Evolutionary conservation across 2,113 vertebrate species (phyloP), one percentile per base, ranked within the genome.

Genomic region (Protomyctophum bolini): DNA sequence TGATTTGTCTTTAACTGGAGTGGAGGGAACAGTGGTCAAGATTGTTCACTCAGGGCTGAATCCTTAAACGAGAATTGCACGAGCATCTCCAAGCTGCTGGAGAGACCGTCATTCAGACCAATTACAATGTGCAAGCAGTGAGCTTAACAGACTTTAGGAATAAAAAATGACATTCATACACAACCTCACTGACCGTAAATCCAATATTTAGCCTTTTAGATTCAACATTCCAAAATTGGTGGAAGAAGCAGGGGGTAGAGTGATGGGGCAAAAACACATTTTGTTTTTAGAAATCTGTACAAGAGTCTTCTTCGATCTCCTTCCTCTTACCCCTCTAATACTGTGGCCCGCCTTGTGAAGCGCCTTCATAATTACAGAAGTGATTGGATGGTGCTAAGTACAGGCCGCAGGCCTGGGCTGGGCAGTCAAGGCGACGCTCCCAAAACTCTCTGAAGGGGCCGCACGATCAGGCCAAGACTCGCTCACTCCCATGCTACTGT

Each of bases 121-220:
- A 68, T 70, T 58, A 51, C 82, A 77, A 83, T 86, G 84, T 89
- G 87, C 84, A 89, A 90, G 86, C 80, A 75, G 72, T 75, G 77
- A 89, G 84, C 79, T 83, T 63, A 70, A 80, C 66, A 77, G 54
- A 83, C 66, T 71, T 52, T 8, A 52, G 8, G 58, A 60, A 52
- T 62, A 63, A 41, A 41, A 10, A 65, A 52, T 21, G 6, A 65
- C 48, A 65, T 65, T 65, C 48, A 65, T 52, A 29, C 21, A 65
- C 49, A 33, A 9, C 48, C 82, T 80, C 72, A 87, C 52, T n/a
- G 48, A 33, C 54, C 12, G 63, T 33, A 49, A 58, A 62, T 63
- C 77, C 63, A 5, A 82, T 60, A 78, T 68, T 77, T 59, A 63
- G 82, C 72, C 63, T 71, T 76, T 86, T 81, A 8, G 9, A 82